Percentiles rank a stretch among this genome's conserved stretches.
These are phyloP conservation scores for Galerucella pusilla DNA, from an alignment of 2,888 invertebrate species.

Conservation along the genomic window DNA sequence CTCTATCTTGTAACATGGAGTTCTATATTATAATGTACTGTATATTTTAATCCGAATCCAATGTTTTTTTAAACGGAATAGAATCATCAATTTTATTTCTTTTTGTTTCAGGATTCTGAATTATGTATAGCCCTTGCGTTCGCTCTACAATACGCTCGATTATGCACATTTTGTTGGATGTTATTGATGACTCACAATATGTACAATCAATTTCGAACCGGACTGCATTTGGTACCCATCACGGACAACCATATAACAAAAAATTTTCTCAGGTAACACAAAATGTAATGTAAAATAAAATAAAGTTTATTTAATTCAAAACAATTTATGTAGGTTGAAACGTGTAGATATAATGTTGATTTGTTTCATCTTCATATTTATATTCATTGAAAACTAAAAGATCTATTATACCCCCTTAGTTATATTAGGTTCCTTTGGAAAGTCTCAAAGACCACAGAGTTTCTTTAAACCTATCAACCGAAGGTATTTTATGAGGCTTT, in stretches of 20 bases:
- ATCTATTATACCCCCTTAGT: too few relatives aligned
- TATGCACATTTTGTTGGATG: conserved; percentile 76
- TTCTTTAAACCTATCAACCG: too few relatives aligned
- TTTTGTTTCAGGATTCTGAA: conserved; percentile 69
- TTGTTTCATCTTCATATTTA: background rate
- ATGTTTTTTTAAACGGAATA: background rate
- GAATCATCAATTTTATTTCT: background rate
- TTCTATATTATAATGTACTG: too few relatives aligned
- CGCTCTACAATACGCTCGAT: conserved; percentile 73
- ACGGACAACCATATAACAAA: conserved; percentile 65
- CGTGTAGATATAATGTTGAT: background rate
- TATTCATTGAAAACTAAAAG: too few relatives aligned
- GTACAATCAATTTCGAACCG: conserved; percentile 67
- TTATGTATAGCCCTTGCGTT: conserved; percentile 72
- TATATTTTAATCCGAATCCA: background rate
- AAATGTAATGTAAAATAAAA: background rate
- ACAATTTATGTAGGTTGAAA: background rate
- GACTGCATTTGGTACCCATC: conserved; percentile 65
- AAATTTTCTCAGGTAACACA: conserved; percentile 62
- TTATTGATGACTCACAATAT: conserved; percentile 75
- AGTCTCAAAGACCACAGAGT: too few relatives aligned
- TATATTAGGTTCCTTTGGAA: too few relatives aligned
- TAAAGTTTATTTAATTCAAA: too few relatives aligned
- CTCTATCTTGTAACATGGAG: too few relatives aligned
- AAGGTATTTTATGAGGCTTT: background rate